These are phyloP conservation scores for Torymus texanus DNA, from an alignment of 2,888 invertebrate species.

Conservation along the genomic window DNA sequence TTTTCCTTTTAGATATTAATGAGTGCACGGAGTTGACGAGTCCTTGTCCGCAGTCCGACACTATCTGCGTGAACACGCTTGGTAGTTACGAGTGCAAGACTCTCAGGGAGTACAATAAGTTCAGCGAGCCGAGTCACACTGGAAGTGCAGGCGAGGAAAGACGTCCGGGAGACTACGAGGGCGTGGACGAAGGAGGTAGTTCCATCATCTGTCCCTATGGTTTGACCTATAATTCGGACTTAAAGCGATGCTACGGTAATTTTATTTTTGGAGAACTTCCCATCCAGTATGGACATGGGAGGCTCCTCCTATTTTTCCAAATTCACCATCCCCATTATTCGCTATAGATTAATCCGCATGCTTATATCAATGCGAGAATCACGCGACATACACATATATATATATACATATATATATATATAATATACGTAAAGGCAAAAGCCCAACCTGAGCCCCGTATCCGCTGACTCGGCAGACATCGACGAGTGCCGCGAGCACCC, in stretches of 20 bases:
- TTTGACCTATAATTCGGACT: slow-evolving; percentile 26
- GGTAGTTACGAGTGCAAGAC: slow-evolving; percentile 80
- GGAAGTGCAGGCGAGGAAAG: slow-evolving; percentile 20
- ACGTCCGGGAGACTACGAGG: slow-evolving; percentile 30
- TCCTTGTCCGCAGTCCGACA: slow-evolving; percentile 75
- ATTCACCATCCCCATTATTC: too few relatives aligned
- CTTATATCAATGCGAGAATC: too few relatives aligned
- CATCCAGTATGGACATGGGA: not conserved
- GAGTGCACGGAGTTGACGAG: slow-evolving; percentile 75
- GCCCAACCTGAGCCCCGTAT: too few relatives aligned
- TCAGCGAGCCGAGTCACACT: not conserved
- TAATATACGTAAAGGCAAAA: too few relatives aligned
- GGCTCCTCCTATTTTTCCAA: not conserved
- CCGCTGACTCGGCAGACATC: slow-evolving; percentile 57
- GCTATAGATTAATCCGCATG: too few relatives aligned
- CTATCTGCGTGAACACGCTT: slow-evolving; percentile 84
- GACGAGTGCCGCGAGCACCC: slow-evolving; percentile 61
- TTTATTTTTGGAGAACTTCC: not conserved
- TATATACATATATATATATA: too few relatives aligned
- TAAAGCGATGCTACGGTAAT: slow-evolving; percentile 21
- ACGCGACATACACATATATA: too few relatives aligned
- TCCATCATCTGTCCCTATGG: slow-evolving; percentile 19
- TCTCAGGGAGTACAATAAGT: slow-evolving; percentile 21
- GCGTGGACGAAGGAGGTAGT: slow-evolving; percentile 36
- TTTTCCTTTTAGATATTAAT: slow-evolving; percentile 75